Conservation (phyloP, 2,113 vertebrate genomes). For the Coptodon bakossiorum region DNA sequence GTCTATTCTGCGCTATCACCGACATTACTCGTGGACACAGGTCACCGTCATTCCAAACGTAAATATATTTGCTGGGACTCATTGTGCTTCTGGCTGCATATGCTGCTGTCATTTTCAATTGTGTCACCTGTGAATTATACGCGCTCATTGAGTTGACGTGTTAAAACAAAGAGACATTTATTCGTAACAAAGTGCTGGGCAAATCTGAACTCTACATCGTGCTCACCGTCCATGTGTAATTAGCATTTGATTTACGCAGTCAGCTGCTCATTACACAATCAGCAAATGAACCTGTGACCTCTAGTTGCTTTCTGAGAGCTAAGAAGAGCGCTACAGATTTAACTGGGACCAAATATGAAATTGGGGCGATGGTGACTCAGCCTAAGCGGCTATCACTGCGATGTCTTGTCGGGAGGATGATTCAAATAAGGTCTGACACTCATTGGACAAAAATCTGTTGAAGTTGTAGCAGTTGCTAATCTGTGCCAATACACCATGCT, state of each 20-base stretch:
- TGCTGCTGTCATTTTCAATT: constrained; percentile 13
- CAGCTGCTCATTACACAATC: not conserved
- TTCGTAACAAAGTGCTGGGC: not conserved
- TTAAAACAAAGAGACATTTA: constrained; percentile 9
- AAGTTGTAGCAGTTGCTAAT: not conserved
- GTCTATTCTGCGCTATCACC: not conserved
- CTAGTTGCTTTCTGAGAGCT: not conserved
- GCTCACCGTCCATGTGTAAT: constrained; percentile 10
- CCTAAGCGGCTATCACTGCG: not conserved
- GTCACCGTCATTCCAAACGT: constrained; percentile 12
- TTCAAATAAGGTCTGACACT: not conserved
- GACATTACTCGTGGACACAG: not conserved
- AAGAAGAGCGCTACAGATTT: not conserved
- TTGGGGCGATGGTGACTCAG: not conserved
- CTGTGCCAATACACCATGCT: not conserved
- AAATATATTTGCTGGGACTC: constrained; percentile 4
- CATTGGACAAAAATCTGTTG: not conserved
- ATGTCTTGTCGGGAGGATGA: not conserved
- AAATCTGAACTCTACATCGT: not conserved
- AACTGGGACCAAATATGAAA: not conserved
- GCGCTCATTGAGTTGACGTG: not conserved
- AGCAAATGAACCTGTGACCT: not conserved
- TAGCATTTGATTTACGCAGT: not conserved
- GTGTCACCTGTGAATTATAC: not conserved
- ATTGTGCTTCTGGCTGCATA: not conserved